phyloP scores from a whole-genome alignment of 2,888 invertebrate species.

The Rhagonycha lutea region DNA sequence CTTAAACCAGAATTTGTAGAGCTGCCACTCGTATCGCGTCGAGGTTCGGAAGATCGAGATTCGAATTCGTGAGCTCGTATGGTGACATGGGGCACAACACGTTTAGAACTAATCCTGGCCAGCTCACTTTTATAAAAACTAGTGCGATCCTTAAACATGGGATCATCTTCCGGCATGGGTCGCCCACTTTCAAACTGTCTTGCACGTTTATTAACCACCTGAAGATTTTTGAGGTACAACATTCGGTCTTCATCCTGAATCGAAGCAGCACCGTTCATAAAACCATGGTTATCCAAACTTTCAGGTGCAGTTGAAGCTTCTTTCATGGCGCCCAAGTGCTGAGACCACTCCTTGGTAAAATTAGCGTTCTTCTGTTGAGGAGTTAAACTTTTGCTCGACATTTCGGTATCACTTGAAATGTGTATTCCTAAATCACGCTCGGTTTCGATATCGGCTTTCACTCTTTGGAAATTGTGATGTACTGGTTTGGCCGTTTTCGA shows the following conservation, averaged over 20 bases:
- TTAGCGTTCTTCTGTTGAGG: conserved; percentile 40
- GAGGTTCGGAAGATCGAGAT: conserved; percentile 56
- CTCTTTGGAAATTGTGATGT: conserved; percentile 57
- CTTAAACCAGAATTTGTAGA: conserved; percentile 41
- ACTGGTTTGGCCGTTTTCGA: conserved; percentile 55
- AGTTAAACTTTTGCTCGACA: conserved; percentile 20
- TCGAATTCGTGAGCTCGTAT: conserved; percentile 75
- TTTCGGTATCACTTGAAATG: conserved; percentile 16
- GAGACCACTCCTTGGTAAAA: conserved; percentile 38
- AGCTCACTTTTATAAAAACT: conserved; percentile 72
- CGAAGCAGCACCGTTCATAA: conserved; percentile 35
- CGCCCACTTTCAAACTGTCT: conserved; percentile 73
- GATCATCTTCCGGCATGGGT: conserved; percentile 60
- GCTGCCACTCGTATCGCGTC: conserved; percentile 44
- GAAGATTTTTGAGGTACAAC: conserved; percentile 56
- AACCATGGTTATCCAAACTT: conserved; percentile 32
- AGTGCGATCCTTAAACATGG: conserved; percentile 64
- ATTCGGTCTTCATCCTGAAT: conserved; percentile 43
- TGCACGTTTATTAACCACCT: conserved; percentile 74
- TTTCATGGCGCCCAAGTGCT: conserved; percentile 35
- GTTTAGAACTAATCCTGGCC: conserved; percentile 65
- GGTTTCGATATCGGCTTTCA: conserved; percentile 55
- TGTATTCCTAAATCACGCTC: conserved; percentile 47
- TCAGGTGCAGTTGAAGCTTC: conserved; percentile 43
- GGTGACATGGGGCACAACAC: conserved; percentile 76